A percentile compares a stretch with the other conserved stretches of the same genome.
These are phyloP conservation scores for Scolanthus callimorphus DNA, from an alignment of 92 coral and sea anemone species.

Conservation along the genomic window DNA sequence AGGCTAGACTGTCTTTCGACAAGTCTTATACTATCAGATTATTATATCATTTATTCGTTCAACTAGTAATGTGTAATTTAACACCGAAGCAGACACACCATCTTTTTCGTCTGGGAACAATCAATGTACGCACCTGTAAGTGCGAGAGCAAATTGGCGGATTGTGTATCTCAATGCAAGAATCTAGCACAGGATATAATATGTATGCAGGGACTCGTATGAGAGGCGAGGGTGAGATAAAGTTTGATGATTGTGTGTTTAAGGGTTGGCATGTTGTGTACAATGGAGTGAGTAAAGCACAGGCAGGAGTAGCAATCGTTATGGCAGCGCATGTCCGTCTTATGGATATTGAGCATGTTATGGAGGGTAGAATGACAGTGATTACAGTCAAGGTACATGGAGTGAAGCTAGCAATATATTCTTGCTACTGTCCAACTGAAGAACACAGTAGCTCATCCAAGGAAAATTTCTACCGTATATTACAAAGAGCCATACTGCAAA, in stretches of 20 bases:
- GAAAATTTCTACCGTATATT: conserved; percentile 11
- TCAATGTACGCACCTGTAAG: conserved; percentile 9
- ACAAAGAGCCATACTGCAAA: not conserved
- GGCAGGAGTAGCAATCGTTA: conserved; percentile 28
- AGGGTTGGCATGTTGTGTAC: conserved; percentile 20
- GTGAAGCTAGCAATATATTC: conserved; percentile 6
- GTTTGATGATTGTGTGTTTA: conserved; percentile 23
- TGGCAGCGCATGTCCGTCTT: conserved; percentile 26
- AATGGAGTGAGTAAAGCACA: conserved; percentile 12
- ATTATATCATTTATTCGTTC: no score
- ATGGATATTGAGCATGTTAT: conserved; percentile 14
- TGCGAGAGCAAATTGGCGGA: conserved; percentile 11
- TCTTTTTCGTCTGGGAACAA: not conserved
- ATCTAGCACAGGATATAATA: conserved; percentile 22
- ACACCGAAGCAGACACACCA: no score
- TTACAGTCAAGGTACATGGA: conserved; percentile 15
- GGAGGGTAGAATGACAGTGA: conserved; percentile 6
- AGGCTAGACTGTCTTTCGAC: no score
- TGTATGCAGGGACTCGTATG: conserved; percentile 8
- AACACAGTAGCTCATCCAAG: conserved; percentile 8
- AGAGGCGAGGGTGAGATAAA: conserved; percentile 18
- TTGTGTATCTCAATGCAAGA: conserved; percentile 11
- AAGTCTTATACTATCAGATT: no score
- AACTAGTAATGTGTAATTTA: no score
- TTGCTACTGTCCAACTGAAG: conserved; percentile 23